A percentile compares a stretch with the other conserved stretches of the same genome.
phyloP scores from a whole-genome alignment of 2,113 vertebrate species.

The Carettochelys insculpta region DNA sequence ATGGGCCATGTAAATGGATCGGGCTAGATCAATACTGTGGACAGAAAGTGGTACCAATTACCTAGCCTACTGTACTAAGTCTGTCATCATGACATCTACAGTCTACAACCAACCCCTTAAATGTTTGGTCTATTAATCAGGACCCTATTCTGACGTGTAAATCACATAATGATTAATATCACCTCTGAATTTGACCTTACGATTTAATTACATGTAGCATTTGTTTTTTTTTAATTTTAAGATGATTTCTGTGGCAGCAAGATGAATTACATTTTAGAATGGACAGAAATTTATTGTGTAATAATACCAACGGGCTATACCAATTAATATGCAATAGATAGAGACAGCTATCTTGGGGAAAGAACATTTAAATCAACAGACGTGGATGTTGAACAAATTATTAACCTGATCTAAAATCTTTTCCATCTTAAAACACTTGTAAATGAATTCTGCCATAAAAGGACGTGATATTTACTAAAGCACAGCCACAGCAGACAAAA shows the following conservation, averaged over 20 bases:
- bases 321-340: background rate
- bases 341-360: background rate
- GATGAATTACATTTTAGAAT: fast-evolving
- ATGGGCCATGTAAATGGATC: background rate
- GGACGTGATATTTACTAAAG: background rate
- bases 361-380: fast-evolving
- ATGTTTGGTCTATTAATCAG: background rate
- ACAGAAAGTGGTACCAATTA: background rate
- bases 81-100: background rate
- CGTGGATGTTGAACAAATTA: background rate
- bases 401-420: background rate
- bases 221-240: background rate
- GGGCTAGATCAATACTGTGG: background rate
- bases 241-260: background rate
- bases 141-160: background rate
- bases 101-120: background rate
- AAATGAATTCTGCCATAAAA: background rate
- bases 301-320: background rate
- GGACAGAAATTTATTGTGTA: background rate
- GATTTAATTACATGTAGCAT: background rate
- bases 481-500: background rate
- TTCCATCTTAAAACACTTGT: background rate
- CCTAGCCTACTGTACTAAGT: background rate
- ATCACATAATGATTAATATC: background rate
- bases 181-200: background rate